Evolutionary conservation across 1,140 invertebrate species (phyloP), one percentile per base, ranked within the genome.

Genomic region (Calycopis cecrops): DNA sequence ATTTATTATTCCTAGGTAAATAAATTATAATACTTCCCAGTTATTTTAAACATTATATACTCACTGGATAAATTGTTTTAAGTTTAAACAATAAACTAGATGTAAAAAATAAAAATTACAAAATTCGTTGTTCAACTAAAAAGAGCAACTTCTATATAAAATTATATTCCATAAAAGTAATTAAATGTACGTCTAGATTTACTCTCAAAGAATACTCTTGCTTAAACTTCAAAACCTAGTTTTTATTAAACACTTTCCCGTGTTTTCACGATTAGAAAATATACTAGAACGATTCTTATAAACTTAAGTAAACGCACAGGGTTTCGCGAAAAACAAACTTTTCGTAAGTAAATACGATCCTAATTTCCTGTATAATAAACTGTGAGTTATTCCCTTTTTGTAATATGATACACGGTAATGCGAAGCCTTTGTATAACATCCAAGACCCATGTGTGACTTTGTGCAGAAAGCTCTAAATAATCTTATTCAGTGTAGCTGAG

Each of bases 401-500:
- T 33, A 14, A 40, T 53, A 33, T 42, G 40, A 44, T 16, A 35
- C 40, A 38, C 54, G 34, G 9, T 48, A 35, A 59, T 50, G 21
- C 50, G 55, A 42, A 40, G 42, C 50, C 59, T 60, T 56, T 60
- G 50, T 56, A 34, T 50, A 53, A 38, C 42, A 58, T 57, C 57
- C 52, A 55, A 58, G 49, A 48, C 47, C 51, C 48, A 49, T 64
- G 59, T 64, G 59, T 64, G 59, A 57, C 62, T 60, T 60, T 38
- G 59, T 60, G 60, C 48, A 58, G 60, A 58, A 50, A 58, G 51
- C 64, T 63, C 59, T 60, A 63, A 60, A 63, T 66, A 63, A 63
- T 60, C 57, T 66, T 60, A 63, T 66, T 60, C 60, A 62, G 48
- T 50, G 58, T 55, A 60, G 60, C 57, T 56, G 64, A 67, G 64